These are phyloP conservation scores for Tipula lateralis DNA, from an alignment of 2,888 invertebrate species.

Conservation along the genomic window DNA sequence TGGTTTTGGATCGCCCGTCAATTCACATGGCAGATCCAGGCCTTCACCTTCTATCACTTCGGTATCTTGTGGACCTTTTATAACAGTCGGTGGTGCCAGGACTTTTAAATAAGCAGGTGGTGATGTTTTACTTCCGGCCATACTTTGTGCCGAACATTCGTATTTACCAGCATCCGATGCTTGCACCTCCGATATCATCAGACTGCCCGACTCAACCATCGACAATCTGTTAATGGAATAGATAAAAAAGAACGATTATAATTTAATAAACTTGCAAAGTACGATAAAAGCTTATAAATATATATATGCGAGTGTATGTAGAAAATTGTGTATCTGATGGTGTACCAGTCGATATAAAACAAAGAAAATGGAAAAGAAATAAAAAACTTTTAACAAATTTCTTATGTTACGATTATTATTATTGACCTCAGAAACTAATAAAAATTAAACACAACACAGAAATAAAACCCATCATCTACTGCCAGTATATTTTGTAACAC, in stretches of 20 bases:
- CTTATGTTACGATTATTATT: slow-evolving; percentile 19
- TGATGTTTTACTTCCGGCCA: slow-evolving; percentile 39
- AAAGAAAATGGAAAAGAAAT: neutral
- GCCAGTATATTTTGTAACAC: neutral
- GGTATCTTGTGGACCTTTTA: slow-evolving; percentile 39
- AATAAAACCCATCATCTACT: neutral
- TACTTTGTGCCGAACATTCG: slow-evolving; percentile 41
- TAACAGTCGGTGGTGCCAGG: slow-evolving; percentile 39
- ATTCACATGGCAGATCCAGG: slow-evolving; percentile 40
- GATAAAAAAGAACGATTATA: neutral
- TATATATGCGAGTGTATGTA: neutral
- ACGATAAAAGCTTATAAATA: neutral
- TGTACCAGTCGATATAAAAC: neutral
- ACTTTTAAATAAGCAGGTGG: slow-evolving; percentile 38
- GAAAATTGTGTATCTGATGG: neutral
- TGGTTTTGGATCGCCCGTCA: slow-evolving; percentile 38
- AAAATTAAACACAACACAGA: neutral
- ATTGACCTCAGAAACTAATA: slow-evolving; percentile 19
- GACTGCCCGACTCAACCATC: slow-evolving; percentile 39
- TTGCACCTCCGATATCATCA: slow-evolving; percentile 40
- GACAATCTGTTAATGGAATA: slow-evolving; percentile 36
- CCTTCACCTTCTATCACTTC: slow-evolving; percentile 40
- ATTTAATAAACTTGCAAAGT: neutral
- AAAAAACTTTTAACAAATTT: slow-evolving; percentile 19
- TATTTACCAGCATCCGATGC: slow-evolving; percentile 39